These are phyloP conservation scores for Ryuthela nishihirai DNA, from an alignment of 2,888 invertebrate species.

Conservation along the genomic window DNA sequence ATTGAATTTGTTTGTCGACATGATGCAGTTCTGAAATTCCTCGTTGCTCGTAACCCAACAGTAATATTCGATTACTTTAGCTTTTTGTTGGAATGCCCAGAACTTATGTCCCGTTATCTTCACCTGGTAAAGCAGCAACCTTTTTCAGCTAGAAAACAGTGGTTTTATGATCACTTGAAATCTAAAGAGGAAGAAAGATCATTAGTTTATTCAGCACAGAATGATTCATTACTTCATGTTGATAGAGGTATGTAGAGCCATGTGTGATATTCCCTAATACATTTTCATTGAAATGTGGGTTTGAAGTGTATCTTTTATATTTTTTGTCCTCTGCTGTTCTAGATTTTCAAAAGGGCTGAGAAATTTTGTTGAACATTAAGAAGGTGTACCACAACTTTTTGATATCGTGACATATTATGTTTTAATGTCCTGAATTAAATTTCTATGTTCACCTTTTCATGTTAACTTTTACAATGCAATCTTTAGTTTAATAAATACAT, in stretches of 20 bases:
- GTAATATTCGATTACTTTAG: conserved; percentile 50
- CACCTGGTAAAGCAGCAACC: conserved; percentile 47
- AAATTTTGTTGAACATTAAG: too few relatives aligned
- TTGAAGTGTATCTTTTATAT: not conserved
- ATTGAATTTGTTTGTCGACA: conserved; percentile 47
- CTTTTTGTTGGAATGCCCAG: conserved; percentile 48
- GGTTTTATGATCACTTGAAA: conserved; percentile 49
- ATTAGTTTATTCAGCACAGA: conserved; percentile 41
- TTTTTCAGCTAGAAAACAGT: conserved; percentile 46
- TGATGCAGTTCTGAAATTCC: conserved; percentile 44
- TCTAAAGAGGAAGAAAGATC: conserved; percentile 38
- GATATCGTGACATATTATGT: too few relatives aligned
- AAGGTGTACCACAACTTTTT: too few relatives aligned
- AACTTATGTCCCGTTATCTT: conserved; percentile 47
- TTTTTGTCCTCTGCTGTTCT: too few relatives aligned
- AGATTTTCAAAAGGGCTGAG: too few relatives aligned
- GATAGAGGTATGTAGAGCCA: conserved; percentile 44
- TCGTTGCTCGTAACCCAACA: conserved; percentile 47
- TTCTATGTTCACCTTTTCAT: too few relatives aligned
- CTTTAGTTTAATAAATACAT: too few relatives aligned
- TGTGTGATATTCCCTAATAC: not conserved
- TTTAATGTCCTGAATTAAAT: too few relatives aligned
- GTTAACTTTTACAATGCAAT: too few relatives aligned
- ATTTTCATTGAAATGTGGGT: not conserved
- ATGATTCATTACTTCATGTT: conserved; percentile 43